Evolutionary conservation across 1,140 invertebrate genomes (phyloP).

Genomic region (Drosophila biarmipes): DNA sequence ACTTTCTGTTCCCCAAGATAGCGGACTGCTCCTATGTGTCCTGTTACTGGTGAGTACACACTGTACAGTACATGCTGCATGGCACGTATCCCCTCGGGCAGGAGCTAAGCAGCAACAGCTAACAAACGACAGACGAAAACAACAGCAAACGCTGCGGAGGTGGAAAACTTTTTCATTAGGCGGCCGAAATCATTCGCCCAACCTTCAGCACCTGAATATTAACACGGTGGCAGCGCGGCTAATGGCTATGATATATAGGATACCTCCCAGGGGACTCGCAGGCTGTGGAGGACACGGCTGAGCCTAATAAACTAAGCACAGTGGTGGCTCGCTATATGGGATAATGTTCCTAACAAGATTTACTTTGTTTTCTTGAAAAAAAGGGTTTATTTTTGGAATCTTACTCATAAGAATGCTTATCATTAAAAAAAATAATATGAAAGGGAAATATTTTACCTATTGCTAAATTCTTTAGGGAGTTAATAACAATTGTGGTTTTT

Average conservation of each 20-base stretch:
- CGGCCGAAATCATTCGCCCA: slow-evolving; percentile 50
- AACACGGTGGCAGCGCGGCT: slow-evolving; percentile 25
- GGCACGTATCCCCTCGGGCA: slow-evolving; percentile 12
- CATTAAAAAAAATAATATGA: no score
- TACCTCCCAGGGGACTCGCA: slow-evolving; percentile 1
- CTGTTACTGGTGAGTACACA: slow-evolving; percentile 87
- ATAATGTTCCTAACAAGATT: background rate
- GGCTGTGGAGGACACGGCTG: background rate
- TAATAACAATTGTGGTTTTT: no score
- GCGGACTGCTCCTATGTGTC: slow-evolving; percentile 89
- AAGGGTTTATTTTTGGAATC: background rate
- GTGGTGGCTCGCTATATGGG: background rate
- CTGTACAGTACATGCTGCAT: background rate
- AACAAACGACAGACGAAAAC: slow-evolving; percentile 19
- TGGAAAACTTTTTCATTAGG: slow-evolving; percentile 58
- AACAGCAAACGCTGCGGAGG: slow-evolving; percentile 1
- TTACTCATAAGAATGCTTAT: background rate
- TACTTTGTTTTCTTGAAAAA: no score
- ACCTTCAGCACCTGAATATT: slow-evolving; percentile 32
- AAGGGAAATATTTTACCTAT: no score
- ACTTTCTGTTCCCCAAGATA: slow-evolving; percentile 86
- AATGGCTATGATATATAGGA: slow-evolving; percentile 18
- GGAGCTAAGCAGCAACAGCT: slow-evolving; percentile 45
- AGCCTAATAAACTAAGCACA: slow-evolving; percentile 24
- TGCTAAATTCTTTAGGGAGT: no score